Evolutionary conservation across 2,113 vertebrate species (phyloP).

Genomic region (Indicator maculatus): DNA sequence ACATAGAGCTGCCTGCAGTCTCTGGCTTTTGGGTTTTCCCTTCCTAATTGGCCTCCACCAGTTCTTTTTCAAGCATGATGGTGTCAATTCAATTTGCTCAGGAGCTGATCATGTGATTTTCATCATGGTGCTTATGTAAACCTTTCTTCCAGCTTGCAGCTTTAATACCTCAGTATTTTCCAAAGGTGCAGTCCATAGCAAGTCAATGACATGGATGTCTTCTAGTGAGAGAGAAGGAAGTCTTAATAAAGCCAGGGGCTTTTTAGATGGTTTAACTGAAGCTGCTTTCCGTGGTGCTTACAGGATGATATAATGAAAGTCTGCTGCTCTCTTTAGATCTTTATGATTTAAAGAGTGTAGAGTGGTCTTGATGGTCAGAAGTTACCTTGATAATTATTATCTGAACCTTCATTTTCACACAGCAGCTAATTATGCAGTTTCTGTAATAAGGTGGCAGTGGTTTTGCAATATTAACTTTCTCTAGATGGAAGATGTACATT

Average conservation of each 20-base stretch:
- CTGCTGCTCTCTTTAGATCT: not conserved
- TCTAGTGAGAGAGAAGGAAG: not conserved
- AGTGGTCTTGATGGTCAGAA: not conserved
- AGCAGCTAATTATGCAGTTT: not conserved
- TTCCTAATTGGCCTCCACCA: conserved; percentile 33
- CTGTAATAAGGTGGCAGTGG: not conserved
- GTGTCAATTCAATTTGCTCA: conserved; percentile 34
- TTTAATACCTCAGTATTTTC: not conserved
- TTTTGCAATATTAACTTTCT: not conserved
- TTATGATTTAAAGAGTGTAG: not conserved
- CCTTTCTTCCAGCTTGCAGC: not conserved
- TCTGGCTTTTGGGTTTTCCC: not conserved
- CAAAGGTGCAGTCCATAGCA: not conserved
- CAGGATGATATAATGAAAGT: not conserved
- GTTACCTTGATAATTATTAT: not conserved
- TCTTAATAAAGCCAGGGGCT: not conserved
- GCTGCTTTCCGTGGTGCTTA: not conserved
- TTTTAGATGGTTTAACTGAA: not conserved
- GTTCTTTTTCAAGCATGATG: conserved; percentile 14
- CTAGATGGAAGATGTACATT: not conserved
- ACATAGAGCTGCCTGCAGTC: not conserved
- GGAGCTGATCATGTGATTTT: conserved; percentile 21
- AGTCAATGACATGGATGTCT: not conserved
- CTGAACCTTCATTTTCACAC: not conserved
- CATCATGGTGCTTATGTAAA: not conserved